Percentiles rank a stretch among this genome's conserved stretches.
phyloP scores from a whole-genome alignment of 92 coral and sea anemone genomes.

The Siderastrea siderea region DNA sequence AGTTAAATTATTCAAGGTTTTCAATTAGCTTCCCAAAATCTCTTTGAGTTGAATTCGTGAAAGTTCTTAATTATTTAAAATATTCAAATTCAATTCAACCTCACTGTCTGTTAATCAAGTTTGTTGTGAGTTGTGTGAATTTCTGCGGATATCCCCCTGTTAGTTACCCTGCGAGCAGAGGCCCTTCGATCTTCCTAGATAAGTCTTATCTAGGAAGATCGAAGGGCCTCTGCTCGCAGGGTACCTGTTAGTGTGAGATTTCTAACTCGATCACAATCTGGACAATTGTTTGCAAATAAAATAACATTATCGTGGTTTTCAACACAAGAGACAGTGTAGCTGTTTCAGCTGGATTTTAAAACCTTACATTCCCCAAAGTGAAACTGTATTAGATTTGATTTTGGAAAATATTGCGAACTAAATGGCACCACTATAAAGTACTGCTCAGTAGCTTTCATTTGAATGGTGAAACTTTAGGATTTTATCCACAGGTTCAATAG shows the following conservation, averaged over 20 bases:
- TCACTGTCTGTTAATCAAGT: neutral
- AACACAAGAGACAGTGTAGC: neutral
- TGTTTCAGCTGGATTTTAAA: neutral
- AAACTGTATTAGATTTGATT: too few relatives aligned
- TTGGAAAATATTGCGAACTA: too few relatives aligned
- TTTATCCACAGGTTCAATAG: neutral
- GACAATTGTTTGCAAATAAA: neutral
- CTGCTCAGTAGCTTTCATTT: too few relatives aligned
- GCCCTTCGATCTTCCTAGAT: too few relatives aligned
- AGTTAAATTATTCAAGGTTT: slow-evolving; percentile 39
- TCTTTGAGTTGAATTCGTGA: slow-evolving; percentile 16
- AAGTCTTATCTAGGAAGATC: too few relatives aligned
- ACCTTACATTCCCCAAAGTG: neutral
- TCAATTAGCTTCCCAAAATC: slow-evolving; percentile 26
- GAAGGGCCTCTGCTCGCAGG: too few relatives aligned
- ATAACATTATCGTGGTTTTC: neutral
- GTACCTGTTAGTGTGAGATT: slow-evolving; percentile 1
- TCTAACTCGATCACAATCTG: neutral
- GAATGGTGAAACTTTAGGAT: neutral
- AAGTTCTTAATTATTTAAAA: slow-evolving; percentile 50
- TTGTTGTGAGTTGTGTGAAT: neutral
- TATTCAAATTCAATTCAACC: slow-evolving; percentile 33
- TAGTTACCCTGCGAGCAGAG: too few relatives aligned
- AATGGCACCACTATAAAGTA: too few relatives aligned
- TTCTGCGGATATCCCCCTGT: neutral